A percentile compares a stretch with the other conserved stretches of the same genome.
Evolutionary conservation across 2,797 vertebrate species (phyloP).

Genomic region (Amazona finschi): DNA sequence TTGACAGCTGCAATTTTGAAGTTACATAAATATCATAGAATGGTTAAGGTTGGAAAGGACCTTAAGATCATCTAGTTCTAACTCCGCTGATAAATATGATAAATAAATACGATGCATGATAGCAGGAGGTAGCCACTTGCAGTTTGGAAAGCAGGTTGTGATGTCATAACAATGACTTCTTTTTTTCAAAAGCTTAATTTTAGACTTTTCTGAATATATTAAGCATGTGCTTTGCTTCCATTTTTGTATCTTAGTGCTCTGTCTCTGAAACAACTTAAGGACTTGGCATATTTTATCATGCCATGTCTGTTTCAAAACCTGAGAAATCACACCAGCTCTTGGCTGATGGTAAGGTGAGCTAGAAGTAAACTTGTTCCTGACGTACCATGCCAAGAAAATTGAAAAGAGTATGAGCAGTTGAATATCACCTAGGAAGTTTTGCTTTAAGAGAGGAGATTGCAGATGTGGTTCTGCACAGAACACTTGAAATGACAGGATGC

Average conservation of each 20-base stretch:
- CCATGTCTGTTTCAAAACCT: background rate
- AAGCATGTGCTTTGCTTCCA: background rate
- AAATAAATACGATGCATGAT: fast-evolving
- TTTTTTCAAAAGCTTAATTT: background rate
- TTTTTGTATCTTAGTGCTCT: background rate
- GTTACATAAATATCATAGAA: background rate
- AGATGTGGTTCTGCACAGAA: background rate
- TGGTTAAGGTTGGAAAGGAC: background rate
- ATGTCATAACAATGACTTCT: background rate
- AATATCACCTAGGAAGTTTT: background rate
- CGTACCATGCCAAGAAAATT: background rate
- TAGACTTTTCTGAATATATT: background rate
- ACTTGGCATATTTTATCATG: background rate
- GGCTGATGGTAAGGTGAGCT: background rate
- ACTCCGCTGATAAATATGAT: background rate
- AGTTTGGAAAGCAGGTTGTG: background rate
- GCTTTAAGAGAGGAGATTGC: background rate
- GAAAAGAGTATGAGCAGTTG: background rate
- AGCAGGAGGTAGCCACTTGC: background rate
- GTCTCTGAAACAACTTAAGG: background rate
- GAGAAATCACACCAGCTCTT: background rate
- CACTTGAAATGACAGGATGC: background rate
- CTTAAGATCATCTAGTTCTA: background rate
- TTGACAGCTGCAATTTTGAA: background rate
- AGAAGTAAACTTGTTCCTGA: background rate